Percentiles rank a stretch among this genome's conserved stretches.
Conservation (phyloP, 2,888 invertebrate species). For the Cynaeus angustus region DNA sequence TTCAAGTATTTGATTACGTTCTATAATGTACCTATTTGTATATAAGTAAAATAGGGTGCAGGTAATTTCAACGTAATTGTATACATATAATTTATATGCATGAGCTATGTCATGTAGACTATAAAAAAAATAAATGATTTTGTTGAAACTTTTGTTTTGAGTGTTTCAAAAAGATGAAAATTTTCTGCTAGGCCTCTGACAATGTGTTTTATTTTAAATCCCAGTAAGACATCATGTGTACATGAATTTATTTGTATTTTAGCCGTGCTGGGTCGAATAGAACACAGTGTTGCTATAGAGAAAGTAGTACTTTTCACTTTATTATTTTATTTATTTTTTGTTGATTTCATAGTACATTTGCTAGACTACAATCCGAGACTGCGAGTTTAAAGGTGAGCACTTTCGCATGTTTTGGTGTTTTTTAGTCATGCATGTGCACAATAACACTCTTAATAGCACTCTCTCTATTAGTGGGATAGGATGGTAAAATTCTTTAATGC, state of each 20-base stretch:
- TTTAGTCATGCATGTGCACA: slow-evolving; percentile 39
- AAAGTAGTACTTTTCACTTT: slow-evolving; percentile 56
- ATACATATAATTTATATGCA: slow-evolving; percentile 41
- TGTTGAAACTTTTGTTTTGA: slow-evolving; percentile 35
- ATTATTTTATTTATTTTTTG: slow-evolving; percentile 60
- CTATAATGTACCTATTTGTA: slow-evolving; percentile 48
- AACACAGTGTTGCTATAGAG: slow-evolving; percentile 52
- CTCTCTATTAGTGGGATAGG: slow-evolving; percentile 11
- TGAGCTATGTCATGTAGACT: slow-evolving; percentile 41
- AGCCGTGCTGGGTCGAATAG: slow-evolving; percentile 49
- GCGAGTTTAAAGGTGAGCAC: slow-evolving; percentile 69
- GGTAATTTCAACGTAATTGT: slow-evolving; percentile 43
- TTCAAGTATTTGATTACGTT: slow-evolving; percentile 21
- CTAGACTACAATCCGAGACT: slow-evolving; percentile 66
- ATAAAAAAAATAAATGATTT: slow-evolving; percentile 39
- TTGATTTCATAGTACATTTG: slow-evolving; percentile 70
- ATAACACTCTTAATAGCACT: slow-evolving; percentile 23
- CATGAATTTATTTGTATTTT: slow-evolving; percentile 48
- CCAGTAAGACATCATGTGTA: slow-evolving; percentile 46
- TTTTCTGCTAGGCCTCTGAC: slow-evolving; percentile 40
- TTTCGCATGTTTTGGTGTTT: slow-evolving; percentile 55
- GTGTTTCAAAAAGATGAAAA: slow-evolving; percentile 21
- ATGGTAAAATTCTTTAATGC: slow-evolving; percentile 21
- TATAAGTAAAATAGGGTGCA: slow-evolving; percentile 50
- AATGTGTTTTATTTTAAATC: slow-evolving; percentile 55